A percentile compares a stretch with the other conserved stretches of the same genome.
Conservation (phyloP, 2,888 invertebrate species). For the Andrena minutula region DNA sequence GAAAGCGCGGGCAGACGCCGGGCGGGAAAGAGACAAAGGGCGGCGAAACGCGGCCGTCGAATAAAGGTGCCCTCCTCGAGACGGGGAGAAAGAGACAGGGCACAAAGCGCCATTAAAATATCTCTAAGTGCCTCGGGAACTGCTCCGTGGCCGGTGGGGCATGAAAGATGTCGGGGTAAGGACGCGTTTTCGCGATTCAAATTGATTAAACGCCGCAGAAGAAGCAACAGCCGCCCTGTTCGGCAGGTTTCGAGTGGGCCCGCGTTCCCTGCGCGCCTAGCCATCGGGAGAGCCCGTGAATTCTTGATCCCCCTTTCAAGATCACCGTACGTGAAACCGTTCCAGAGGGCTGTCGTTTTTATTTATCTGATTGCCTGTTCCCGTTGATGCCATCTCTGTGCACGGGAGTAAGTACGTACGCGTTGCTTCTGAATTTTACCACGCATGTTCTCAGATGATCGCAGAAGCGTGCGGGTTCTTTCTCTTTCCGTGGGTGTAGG, state of each 20-base stretch:
- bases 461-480: background rate
- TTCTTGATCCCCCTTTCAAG: slow-evolving; percentile 30
- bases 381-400: background rate
- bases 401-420: background rate
- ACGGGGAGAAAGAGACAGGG: slow-evolving; percentile 59
- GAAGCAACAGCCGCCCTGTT: slow-evolving; percentile 18
- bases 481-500: too few species aligned
- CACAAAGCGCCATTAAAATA: slow-evolving; percentile 84
- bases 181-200: slow-evolving; percentile 60
- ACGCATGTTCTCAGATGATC: background rate
- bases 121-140: slow-evolving; percentile 70
- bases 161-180: slow-evolving; percentile 59
- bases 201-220: slow-evolving; percentile 62
- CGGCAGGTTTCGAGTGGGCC: slow-evolving; percentile 12
- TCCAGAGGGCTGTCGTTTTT: slow-evolving; percentile 18
- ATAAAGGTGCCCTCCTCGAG: slow-evolving; percentile 73
- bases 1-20: slow-evolving; percentile 45
- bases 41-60: slow-evolving; percentile 72
- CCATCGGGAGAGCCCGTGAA: slow-evolving; percentile 9
- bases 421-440: slow-evolving; percentile 4
- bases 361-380: background rate
- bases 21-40: slow-evolving; percentile 77
- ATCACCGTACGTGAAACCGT: slow-evolving; percentile 19
- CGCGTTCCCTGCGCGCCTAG: background rate
- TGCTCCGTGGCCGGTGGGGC: slow-evolving; percentile 34